A percentile compares a stretch with the other conserved stretches of the same genome.
phyloP scores from a whole-genome alignment of 2,797 vertebrate species.

The Syndactyla subalaris region DNA sequence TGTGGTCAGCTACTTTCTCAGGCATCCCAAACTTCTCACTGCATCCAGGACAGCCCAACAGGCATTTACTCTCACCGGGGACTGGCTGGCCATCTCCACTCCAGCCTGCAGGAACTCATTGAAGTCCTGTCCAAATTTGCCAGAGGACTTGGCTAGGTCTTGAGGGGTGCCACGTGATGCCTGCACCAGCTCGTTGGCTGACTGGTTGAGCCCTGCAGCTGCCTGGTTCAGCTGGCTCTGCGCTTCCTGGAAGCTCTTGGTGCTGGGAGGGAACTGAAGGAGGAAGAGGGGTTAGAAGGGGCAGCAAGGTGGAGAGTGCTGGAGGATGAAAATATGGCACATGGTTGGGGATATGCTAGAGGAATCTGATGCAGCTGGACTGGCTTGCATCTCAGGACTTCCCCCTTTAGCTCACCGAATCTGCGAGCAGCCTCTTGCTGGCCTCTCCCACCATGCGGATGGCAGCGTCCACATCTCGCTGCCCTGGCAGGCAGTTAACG shows the following conservation, averaged over 20 bases:
- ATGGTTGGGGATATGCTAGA: not conserved
- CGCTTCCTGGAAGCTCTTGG: constrained; percentile 92
- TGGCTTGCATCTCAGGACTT: rapidly evolving
- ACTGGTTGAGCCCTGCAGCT: constrained; percentile 92
- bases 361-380: rapidly evolving
- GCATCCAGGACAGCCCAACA: not conserved
- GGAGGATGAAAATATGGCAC: not conserved
- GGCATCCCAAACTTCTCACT: not conserved
- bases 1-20: not conserved
- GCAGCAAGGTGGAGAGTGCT: not conserved
- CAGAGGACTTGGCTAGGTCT: constrained; percentile 89
- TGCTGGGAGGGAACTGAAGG: constrained; percentile 89
- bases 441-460: constrained; percentile 92
- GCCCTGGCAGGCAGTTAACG: constrained; percentile 94
- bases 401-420: constrained; percentile 81
- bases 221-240: constrained; percentile 91
- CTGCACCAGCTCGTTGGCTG: constrained; percentile 95
- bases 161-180: constrained; percentile 92
- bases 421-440: constrained; percentile 90
- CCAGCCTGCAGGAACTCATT: constrained; percentile 93
- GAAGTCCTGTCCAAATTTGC: constrained; percentile 96
- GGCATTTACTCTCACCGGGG: constrained; percentile 81
- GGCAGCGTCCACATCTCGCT: constrained; percentile 95
- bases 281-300: not conserved
- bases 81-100: constrained; percentile 96